Percentiles rank a stretch among this genome's conserved stretches.
phyloP scores from a whole-genome alignment of 1,140 invertebrate species.

The Lasioglossum albipes region DNA sequence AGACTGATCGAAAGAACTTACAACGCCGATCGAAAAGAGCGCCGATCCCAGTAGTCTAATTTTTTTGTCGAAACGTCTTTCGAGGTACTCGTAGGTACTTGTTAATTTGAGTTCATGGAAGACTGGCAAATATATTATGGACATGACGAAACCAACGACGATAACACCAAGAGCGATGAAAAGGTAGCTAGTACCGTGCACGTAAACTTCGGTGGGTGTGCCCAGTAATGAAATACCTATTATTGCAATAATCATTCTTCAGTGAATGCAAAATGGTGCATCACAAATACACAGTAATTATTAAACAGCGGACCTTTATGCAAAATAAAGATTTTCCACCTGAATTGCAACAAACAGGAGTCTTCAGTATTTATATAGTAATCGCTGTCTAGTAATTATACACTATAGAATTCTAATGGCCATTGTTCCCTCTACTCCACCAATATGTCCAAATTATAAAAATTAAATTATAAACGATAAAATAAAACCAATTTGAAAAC shows the following conservation, averaged over 20 bases:
- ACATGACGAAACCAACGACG: slow-evolving; percentile 84
- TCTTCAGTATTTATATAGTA: too few relatives aligned
- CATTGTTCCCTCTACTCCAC: too few relatives aligned
- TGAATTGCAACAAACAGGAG: too few relatives aligned
- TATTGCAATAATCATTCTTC: not conserved
- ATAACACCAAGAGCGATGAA: slow-evolving; percentile 83
- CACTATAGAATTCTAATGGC: too few relatives aligned
- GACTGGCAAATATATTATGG: slow-evolving; percentile 88
- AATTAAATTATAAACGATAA: too few relatives aligned
- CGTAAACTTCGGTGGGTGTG: slow-evolving; percentile 91
- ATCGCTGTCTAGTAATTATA: too few relatives aligned
- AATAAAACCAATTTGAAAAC: too few relatives aligned
- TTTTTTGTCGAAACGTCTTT: slow-evolving; percentile 86
- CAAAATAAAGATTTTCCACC: too few relatives aligned
- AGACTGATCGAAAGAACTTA: slow-evolving; percentile 75
- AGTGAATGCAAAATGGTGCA: not conserved
- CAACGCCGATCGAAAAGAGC: slow-evolving; percentile 86
- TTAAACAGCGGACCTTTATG: too few relatives aligned
- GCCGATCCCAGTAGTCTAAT: slow-evolving; percentile 87
- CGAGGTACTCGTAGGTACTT: slow-evolving; percentile 93
- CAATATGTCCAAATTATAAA: too few relatives aligned
- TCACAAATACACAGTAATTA: too few relatives aligned
- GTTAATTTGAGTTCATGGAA: slow-evolving; percentile 90
- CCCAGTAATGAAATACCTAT: slow-evolving; percentile 86
- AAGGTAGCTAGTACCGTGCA: slow-evolving; percentile 87